phyloP scores from a whole-genome alignment of 2,797 vertebrate species.

The Gorsachius magnificus region DNA sequence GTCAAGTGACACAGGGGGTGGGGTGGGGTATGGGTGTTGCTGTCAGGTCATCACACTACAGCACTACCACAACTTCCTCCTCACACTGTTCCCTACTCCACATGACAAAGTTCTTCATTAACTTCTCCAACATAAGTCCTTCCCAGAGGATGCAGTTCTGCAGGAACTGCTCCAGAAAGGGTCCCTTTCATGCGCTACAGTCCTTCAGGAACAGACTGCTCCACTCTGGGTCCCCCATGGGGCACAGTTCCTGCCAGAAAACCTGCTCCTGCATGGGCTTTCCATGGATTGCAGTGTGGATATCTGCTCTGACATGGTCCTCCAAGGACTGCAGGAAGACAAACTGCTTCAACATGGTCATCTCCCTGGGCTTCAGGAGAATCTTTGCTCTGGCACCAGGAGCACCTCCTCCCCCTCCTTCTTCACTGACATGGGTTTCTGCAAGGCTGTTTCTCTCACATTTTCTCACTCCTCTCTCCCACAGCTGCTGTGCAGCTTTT shows the following conservation, averaged over 20 bases:
- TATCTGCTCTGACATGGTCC: background rate
- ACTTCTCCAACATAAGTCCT: accelerated
- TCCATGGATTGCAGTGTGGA: background rate
- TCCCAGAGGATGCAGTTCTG: background rate
- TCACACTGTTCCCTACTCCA: background rate
- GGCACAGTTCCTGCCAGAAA: background rate
- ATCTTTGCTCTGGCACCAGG: background rate
- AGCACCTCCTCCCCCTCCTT: background rate
- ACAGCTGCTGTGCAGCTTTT: accelerated
- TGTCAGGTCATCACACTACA: background rate
- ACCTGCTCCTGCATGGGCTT: accelerated
- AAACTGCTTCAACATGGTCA: background rate
- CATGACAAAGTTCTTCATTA: background rate
- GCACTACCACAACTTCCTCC: background rate
- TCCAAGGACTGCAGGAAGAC: background rate
- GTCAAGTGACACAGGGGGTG: accelerated
- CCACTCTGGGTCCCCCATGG: background rate
- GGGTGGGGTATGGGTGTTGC: background rate
- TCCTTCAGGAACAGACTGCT: background rate
- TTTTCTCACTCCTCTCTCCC: background rate
- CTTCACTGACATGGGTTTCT: background rate
- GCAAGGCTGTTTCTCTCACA: background rate
- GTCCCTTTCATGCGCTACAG: background rate
- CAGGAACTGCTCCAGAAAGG: background rate
- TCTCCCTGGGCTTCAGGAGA: background rate